These are phyloP conservation scores for Chamaedrilus cognettii DNA, from an alignment of 2,888 invertebrate genomes.

Conservation along the genomic window DNA sequence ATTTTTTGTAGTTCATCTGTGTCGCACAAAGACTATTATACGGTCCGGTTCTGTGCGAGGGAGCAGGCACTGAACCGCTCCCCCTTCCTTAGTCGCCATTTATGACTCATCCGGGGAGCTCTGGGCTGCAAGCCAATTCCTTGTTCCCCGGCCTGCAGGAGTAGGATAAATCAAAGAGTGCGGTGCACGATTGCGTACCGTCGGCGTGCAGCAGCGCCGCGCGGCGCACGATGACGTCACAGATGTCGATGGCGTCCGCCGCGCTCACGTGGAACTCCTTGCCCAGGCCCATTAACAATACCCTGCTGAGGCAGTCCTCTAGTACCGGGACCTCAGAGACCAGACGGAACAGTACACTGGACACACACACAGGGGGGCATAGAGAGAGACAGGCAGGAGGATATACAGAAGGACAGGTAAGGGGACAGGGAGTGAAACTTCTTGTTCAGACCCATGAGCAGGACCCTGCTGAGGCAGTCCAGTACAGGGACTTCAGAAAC, in stretches of 20 bases:
- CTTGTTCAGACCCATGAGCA: slow-evolving; percentile 79
- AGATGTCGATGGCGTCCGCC: slow-evolving; percentile 82
- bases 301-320: slow-evolving; percentile 79
- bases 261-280: slow-evolving; percentile 72
- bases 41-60: no score
- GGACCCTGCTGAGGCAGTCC: slow-evolving; percentile 77
- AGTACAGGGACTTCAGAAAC: slow-evolving; percentile 85
- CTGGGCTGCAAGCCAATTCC: no score
- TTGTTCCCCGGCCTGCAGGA: no score
- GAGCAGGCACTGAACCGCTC: no score
- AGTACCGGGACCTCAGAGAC: slow-evolving; percentile 85
- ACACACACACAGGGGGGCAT: not conserved
- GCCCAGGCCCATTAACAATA: slow-evolving; percentile 80
- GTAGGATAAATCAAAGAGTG: no score
- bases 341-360: slow-evolving; percentile 66
- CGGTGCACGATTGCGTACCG: no score
- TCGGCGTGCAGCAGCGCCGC: slow-evolving; percentile 78
- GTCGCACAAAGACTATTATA: no score
- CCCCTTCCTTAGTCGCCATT: no score
- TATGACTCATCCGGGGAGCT: no score
- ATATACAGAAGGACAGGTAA: not conserved
- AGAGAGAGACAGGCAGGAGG: no score
- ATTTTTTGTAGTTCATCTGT: no score
- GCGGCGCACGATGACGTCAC: slow-evolving; percentile 81
- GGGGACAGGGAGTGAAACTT: slow-evolving; percentile 64